Evolutionary conservation across 2,113 vertebrate species (phyloP), one percentile per base, ranked within the genome.

Genomic region (Glaucomys volans): DNA sequence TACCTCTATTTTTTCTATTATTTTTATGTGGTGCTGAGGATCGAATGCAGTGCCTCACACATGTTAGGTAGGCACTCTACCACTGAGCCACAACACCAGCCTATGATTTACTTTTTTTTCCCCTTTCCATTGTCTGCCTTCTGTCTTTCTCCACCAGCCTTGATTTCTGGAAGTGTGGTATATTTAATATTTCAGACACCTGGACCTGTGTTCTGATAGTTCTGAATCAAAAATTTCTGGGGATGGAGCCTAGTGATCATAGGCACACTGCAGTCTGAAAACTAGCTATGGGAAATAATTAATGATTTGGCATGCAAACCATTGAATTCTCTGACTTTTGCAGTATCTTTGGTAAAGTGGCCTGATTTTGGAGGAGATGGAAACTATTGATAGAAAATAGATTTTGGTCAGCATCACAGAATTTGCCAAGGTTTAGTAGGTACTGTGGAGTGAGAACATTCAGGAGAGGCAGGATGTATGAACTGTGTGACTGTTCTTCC

Each of bases 41-140:
- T 47, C 44, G 9, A 47, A 47, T 9, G 9, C 44, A 47, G 44
- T 47, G 44, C 44, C 44, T 47, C 44, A 47, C 44, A 47, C 44
- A 47, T 47, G 44, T 9, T 47, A 47, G 44, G 44, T 9, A 47
- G 44, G 44, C 9, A 1, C 44, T 47, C 44, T 47, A 47, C 44
- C 44, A 47, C 44, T 47, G 44, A 6, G 44, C 44, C 9, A 47
- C 44, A 47, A 47, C 44, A 6, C 44, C 44, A 47, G 44, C 44
- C 44, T 9, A 47, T 47, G 44, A 47, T 47, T 47, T 47, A 30
- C 35, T 52, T 85, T 96, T 94, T 59, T 84, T 96, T 95, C 52
- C 35, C 52, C 35, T 80, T 91, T 84, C 35, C 18, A 35, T 74
- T 81, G 44, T 52, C 30, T 64, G 24, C 66, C 8, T 84, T 69